Evolutionary conservation across 2,113 vertebrate genomes (phyloP).

Genomic region (Meleagris gallopavo): DNA sequence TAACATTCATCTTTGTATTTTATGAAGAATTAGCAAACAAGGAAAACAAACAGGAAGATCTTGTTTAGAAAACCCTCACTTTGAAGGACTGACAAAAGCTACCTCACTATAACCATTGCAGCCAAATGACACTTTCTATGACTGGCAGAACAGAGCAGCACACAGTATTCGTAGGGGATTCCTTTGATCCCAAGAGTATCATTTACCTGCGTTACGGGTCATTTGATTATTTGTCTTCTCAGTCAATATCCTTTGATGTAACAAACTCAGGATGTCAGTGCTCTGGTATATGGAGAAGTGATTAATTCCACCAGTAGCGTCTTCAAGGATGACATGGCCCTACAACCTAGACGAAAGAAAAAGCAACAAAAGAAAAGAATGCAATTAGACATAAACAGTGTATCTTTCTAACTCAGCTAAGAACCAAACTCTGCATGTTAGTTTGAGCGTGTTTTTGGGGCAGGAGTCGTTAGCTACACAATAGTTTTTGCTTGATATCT

Average conservation of each 20-base stretch:
- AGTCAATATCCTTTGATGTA: slow-evolving; percentile 61
- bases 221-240: slow-evolving; percentile 65
- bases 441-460: background rate
- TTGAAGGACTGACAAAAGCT: slow-evolving; percentile 49
- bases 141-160: background rate
- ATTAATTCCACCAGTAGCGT: background rate
- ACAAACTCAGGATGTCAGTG: slow-evolving; percentile 33
- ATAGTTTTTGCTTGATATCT: background rate
- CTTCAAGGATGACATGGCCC: background rate
- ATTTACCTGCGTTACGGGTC: slow-evolving; percentile 56
- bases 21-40: slow-evolving; percentile 21
- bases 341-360: background rate
- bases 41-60: slow-evolving; percentile 62
- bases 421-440: background rate
- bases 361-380: background rate
- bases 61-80: slow-evolving; percentile 43
- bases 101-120: background rate
- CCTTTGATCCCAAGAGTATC: slow-evolving; percentile 57
- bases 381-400: background rate
- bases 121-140: background rate
- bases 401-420: background rate
- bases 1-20: background rate
- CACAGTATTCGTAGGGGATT: background rate
- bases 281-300: background rate
- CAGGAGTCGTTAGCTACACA: background rate